These are phyloP conservation scores for Hirtodrosophila alboralis DNA, from an alignment of 2,888 invertebrate species.

Conservation along the genomic window DNA sequence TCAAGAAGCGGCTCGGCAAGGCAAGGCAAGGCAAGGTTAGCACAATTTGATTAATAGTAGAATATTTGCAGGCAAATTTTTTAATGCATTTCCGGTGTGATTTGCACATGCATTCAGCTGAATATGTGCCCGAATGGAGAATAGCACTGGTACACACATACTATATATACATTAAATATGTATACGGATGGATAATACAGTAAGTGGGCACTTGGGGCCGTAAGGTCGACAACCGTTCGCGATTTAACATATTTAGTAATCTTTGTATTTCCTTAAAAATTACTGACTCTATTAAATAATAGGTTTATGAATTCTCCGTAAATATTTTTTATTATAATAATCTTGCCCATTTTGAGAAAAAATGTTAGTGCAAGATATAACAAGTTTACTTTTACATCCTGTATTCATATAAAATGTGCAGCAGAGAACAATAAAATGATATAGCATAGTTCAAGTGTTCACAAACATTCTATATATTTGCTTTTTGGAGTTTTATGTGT, in stretches of 20 bases:
- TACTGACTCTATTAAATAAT: too few species aligned
- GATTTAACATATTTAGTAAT: conserved; percentile 1
- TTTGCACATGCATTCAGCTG: conserved; percentile 15
- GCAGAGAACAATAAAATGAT: too few species aligned
- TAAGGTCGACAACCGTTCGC: conserved; percentile 18
- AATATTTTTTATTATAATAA: too few species aligned
- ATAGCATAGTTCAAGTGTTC: too few species aligned
- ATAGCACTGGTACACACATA: neutral
- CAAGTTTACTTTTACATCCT: too few species aligned
- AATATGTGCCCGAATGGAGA: neutral
- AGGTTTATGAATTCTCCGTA: too few species aligned
- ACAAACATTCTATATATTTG: too few species aligned
- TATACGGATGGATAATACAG: conserved; percentile 2
- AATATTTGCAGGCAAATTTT: conserved; percentile 49
- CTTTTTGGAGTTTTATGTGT: too few species aligned
- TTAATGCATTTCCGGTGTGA: conserved; percentile 56
- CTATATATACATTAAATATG: neutral
- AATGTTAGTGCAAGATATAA: too few species aligned
- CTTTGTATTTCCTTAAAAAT: too few species aligned
- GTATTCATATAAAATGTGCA: too few species aligned
- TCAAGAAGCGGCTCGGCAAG: conserved; percentile 2
- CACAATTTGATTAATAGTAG: conserved; percentile 58
- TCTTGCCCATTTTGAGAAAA: too few species aligned
- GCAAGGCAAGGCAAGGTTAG: conserved; percentile 48
- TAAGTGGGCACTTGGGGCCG: conserved; percentile 14